These are phyloP conservation scores for Oreochromis mossambicus DNA, from an alignment of 2,797 vertebrate genomes.

Conservation along the genomic window DNA sequence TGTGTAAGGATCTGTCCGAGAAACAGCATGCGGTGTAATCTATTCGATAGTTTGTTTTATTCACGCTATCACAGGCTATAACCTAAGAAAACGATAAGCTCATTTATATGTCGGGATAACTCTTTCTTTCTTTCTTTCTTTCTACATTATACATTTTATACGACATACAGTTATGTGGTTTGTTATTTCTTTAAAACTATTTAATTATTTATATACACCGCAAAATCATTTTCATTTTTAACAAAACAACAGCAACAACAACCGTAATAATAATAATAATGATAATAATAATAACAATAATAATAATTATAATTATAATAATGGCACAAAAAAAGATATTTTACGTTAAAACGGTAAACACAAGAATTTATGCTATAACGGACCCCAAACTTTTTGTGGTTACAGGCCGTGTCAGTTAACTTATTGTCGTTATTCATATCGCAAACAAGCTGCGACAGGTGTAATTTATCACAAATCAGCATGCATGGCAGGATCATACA, in stretches of 20 bases:
- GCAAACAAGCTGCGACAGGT: neutral
- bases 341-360: neutral
- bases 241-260: neutral
- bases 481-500: too few relatives aligned
- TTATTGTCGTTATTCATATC: neutral
- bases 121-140: neutral
- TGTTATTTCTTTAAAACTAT: neutral
- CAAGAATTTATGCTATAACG: neutral
- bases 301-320: neutral
- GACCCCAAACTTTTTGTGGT: neutral
- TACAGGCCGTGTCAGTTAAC: neutral
- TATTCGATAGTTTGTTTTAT: neutral
- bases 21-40: neutral
- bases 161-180: neutral
- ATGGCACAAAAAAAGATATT: neutral
- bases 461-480: neutral
- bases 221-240: neutral
- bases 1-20: neutral
- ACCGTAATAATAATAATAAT: neutral
- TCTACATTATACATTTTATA: neutral
- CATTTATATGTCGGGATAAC: neutral
- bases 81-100: neutral
- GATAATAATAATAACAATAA: neutral
- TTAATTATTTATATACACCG: neutral
- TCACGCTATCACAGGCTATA: neutral